These are phyloP conservation scores for Chiridota heheva DNA, from an alignment of 35 echinoderm and acorn worm species.

Conservation along the genomic window DNA sequence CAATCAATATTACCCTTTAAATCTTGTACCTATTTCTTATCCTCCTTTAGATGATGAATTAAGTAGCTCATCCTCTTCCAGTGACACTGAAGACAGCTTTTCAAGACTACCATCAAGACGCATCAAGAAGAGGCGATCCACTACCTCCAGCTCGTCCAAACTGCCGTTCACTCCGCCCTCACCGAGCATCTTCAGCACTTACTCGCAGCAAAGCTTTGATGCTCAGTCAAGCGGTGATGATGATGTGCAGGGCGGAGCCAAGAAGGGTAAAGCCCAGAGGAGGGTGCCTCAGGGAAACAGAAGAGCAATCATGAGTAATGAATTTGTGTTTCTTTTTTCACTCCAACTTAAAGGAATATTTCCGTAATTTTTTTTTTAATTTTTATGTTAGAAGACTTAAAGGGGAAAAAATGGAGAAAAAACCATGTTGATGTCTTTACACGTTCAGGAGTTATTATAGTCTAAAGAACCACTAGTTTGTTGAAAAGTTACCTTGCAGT, in stretches of 20 bases:
- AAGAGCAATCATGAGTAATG: slow-evolving; percentile 11
- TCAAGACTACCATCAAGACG: slow-evolving; percentile 27
- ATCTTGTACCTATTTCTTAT: too few species aligned
- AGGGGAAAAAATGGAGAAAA: too few species aligned
- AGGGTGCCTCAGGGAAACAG: not conserved
- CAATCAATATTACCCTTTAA: too few species aligned
- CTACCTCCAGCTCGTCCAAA: not conserved
- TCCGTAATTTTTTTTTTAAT: not conserved
- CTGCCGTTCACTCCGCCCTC: slow-evolving; percentile 50
- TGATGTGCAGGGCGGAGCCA: slow-evolving; percentile 1
- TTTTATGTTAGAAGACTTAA: too few species aligned
- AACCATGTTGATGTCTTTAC: too few species aligned
- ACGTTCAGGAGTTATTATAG: too few species aligned
- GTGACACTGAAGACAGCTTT: slow-evolving; percentile 56
- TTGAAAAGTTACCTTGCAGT: too few species aligned
- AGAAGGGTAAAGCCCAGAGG: not conserved
- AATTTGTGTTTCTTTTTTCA: not conserved
- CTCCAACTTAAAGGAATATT: not conserved
- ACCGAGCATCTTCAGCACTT: slow-evolving; percentile 54
- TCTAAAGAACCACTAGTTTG: too few species aligned
- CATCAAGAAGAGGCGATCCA: slow-evolving; percentile 26
- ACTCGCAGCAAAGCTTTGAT: slow-evolving; percentile 42
- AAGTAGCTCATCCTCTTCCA: slow-evolving; percentile 16
- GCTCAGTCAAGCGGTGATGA: slow-evolving; percentile 22
- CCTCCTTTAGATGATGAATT: slow-evolving; percentile 24